These are phyloP conservation scores for Tipula helvola DNA, from an alignment of 2,888 invertebrate genomes.

Conservation along the genomic window DNA sequence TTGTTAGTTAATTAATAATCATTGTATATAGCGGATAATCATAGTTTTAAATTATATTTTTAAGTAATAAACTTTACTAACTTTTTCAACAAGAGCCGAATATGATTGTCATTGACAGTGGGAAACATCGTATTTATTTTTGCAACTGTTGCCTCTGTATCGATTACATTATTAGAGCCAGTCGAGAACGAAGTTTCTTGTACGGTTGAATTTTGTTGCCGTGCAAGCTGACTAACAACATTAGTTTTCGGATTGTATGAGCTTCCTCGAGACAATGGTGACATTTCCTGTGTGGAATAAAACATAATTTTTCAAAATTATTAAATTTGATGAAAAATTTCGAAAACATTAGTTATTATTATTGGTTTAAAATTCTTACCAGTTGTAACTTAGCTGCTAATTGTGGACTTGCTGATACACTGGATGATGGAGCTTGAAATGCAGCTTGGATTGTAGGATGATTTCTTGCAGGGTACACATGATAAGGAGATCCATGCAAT, in stretches of 20 bases:
- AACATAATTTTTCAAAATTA: not conserved
- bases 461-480: conserved; percentile 54
- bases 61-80: conserved; percentile 40
- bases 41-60: not conserved
- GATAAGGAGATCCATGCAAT: conserved; percentile 56
- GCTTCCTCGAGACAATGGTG: conserved; percentile 25
- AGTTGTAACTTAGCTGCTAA: conserved; percentile 26
- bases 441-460: conserved; percentile 47
- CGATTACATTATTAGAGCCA: conserved; percentile 33
- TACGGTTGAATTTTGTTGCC: conserved; percentile 20
- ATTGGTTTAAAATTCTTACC: conserved; percentile 16
- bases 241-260: conserved; percentile 22
- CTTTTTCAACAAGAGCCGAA: conserved; percentile 77
- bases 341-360: not conserved
- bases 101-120: conserved; percentile 79
- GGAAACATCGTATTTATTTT: conserved; percentile 83
- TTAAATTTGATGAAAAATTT: not conserved
- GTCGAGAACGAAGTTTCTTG: conserved; percentile 52
- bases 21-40: not conserved
- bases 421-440: conserved; percentile 37
- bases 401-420: conserved; percentile 33
- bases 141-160: conserved; percentile 60
- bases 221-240: conserved; percentile 26
- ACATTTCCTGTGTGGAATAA: conserved; percentile 28
- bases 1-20: not conserved